Percentiles rank a stretch among this genome's conserved stretches.
phyloP scores from a whole-genome alignment of 2,113 vertebrate species.

The Chloroceryle aenea region DNA sequence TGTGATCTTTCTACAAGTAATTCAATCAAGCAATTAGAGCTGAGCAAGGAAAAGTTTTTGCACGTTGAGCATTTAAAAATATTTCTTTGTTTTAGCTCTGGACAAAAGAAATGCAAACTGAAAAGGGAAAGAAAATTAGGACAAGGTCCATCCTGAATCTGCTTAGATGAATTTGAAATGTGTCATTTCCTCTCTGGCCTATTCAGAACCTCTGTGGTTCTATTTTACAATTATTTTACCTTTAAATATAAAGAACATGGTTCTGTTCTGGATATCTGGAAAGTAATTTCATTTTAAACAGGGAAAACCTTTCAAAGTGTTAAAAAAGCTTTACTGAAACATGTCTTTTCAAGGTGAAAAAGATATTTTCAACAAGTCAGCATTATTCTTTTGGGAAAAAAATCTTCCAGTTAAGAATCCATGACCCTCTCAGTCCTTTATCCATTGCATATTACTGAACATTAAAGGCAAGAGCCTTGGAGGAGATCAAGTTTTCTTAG shows the following conservation, averaged over 20 bases:
- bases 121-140: not conserved
- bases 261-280: not conserved
- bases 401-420: not conserved
- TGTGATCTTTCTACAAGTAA: slow-evolving; percentile 26
- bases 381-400: fast-evolving
- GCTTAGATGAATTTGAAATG: not conserved
- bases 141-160: not conserved
- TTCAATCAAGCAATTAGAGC: not conserved
- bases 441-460: not conserved
- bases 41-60: not conserved
- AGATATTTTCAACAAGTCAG: not conserved
- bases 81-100: not conserved
- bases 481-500: not conserved
- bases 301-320: not conserved
- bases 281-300: not conserved
- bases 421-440: not conserved
- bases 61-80: not conserved
- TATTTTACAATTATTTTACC: not conserved
- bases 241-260: not conserved
- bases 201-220: not conserved
- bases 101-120: not conserved
- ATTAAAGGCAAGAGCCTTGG: not conserved
- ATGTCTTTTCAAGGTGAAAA: not conserved
- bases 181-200: not conserved
- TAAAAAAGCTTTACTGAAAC: not conserved